Conservation (phyloP, 1,140 invertebrate species). For the Manduca sexta region DNA sequence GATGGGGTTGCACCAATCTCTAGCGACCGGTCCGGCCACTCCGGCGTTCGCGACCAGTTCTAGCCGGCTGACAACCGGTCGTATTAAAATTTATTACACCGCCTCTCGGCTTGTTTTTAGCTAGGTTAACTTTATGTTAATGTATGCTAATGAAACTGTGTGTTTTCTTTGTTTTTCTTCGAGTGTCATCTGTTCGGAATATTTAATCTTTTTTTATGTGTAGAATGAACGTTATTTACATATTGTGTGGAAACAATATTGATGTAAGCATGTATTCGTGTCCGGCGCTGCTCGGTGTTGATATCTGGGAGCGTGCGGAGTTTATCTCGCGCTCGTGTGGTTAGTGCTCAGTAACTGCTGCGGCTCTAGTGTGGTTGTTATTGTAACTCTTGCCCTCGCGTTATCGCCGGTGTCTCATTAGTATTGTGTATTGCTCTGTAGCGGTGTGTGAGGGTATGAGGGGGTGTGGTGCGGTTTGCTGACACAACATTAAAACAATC, state of each 20-base stretch:
- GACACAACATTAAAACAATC: slow-evolving; percentile 38
- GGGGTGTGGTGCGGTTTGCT: background rate
- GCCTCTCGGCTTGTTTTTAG: slow-evolving; percentile 32
- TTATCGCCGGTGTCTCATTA: background rate
- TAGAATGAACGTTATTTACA: too few species aligned
- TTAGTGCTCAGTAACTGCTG: background rate
- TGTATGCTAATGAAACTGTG: slow-evolving; percentile 25
- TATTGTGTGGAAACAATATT: too few species aligned
- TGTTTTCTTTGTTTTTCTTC: slow-evolving; percentile 24
- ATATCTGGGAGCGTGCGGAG: too few species aligned
- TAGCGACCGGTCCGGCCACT: slow-evolving; percentile 19
- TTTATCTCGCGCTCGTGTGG: background rate
- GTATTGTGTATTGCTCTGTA: background rate
- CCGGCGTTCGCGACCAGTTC: slow-evolving; percentile 8
- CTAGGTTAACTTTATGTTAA: slow-evolving; percentile 29
- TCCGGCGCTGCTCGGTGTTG: too few species aligned
- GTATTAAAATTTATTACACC: slow-evolving; percentile 28
- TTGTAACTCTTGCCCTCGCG: background rate
- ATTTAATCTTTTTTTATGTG: background rate
- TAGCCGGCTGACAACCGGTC: slow-evolving; percentile 32
- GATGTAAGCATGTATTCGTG: background rate
- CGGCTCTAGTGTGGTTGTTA: background rate
- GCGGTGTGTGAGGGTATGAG: slow-evolving; percentile 3
- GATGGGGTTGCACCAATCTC: slow-evolving; percentile 38
- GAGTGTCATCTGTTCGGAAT: slow-evolving; percentile 14